Percentiles rank a stretch among this genome's conserved stretches.
phyloP scores from a whole-genome alignment of 2,113 vertebrate genomes.

The Lepus europaeus region DNA sequence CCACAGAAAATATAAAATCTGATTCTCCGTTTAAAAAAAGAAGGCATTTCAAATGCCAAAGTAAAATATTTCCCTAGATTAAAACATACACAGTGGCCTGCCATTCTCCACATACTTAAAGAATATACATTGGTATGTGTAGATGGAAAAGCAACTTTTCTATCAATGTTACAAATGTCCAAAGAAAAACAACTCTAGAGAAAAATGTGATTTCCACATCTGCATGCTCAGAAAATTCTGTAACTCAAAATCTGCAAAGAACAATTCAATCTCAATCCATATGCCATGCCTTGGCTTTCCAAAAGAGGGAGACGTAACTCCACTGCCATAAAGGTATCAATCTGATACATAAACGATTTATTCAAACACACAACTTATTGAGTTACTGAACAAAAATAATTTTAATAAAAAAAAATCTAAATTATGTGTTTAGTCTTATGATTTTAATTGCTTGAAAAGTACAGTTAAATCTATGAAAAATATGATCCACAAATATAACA shows the following conservation, averaged over 20 bases:
- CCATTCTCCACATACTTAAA: background rate
- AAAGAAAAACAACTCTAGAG: slow-evolving; percentile 2
- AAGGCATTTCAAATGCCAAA: background rate
- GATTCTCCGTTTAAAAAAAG: background rate
- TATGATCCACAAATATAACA: slow-evolving; percentile 55
- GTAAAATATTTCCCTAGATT: background rate
- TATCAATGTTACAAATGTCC: background rate
- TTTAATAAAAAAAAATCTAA: slow-evolving; percentile 56
- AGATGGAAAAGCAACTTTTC: background rate
- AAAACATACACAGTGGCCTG: background rate
- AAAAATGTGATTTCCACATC: background rate
- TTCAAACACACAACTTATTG: slow-evolving; percentile 40
- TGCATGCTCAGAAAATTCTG: background rate
- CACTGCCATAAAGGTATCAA: slow-evolving; percentile 60
- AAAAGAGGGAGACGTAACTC: slow-evolving; percentile 88
- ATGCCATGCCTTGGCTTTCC: slow-evolving; percentile 81
- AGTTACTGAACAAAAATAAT: slow-evolving; percentile 64
- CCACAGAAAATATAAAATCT: background rate
- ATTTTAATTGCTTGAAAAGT: slow-evolving; percentile 72
- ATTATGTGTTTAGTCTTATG: slow-evolving; percentile 59
- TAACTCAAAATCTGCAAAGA: background rate
- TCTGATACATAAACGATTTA: slow-evolving; percentile 36
- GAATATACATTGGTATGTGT: background rate
- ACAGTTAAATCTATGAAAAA: slow-evolving; percentile 70
- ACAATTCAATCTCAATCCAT: slow-evolving; percentile 57